Evolutionary conservation across 92 coral and sea anemone species (phyloP).

Genomic region (Bergia sp.): DNA sequence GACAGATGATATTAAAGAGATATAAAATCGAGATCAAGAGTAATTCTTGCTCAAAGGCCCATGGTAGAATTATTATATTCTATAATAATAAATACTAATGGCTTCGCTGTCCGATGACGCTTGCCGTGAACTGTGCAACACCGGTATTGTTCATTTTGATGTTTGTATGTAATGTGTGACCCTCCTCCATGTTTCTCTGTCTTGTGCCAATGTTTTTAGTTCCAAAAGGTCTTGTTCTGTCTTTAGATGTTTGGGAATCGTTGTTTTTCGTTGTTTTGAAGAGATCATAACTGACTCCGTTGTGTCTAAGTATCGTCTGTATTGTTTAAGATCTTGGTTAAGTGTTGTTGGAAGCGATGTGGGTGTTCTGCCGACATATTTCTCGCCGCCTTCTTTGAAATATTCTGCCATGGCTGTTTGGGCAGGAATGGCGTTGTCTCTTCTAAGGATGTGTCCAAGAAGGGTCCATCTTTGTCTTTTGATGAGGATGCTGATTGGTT

Average conservation of each 20-base stretch:
- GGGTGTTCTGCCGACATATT: slow-evolving; percentile 27
- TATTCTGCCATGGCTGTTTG: slow-evolving; percentile 26
- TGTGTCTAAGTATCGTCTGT: slow-evolving; percentile 25
- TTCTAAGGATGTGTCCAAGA: slow-evolving; percentile 19
- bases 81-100: too few species aligned
- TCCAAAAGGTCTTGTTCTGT: slow-evolving; percentile 25
- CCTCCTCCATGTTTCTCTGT: slow-evolving; percentile 27
- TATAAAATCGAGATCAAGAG: too few species aligned
- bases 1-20: too few species aligned
- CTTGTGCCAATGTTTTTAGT: slow-evolving; percentile 25
- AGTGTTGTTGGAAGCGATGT: slow-evolving; percentile 26
- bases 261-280: slow-evolving; percentile 23
- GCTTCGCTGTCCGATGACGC: slow-evolving; percentile 28
- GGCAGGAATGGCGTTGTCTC: slow-evolving; percentile 28
- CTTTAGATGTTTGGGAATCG: slow-evolving; percentile 25
- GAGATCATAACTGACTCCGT: slow-evolving; percentile 26
- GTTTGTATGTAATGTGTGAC: slow-evolving; percentile 25
- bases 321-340: slow-evolving; percentile 23
- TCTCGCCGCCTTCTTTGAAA: slow-evolving; percentile 27
- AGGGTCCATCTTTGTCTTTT: slow-evolving; percentile 25
- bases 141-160: slow-evolving; percentile 25
- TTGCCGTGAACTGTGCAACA: slow-evolving; percentile 27
- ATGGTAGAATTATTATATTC: too few species aligned
- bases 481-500: slow-evolving; percentile 23
- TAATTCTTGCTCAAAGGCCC: too few species aligned